Percentiles rank a stretch among this genome's conserved stretches.
Evolutionary conservation across 2,888 invertebrate genomes (phyloP).

Genomic region (Drosophila acutilabella): DNA sequence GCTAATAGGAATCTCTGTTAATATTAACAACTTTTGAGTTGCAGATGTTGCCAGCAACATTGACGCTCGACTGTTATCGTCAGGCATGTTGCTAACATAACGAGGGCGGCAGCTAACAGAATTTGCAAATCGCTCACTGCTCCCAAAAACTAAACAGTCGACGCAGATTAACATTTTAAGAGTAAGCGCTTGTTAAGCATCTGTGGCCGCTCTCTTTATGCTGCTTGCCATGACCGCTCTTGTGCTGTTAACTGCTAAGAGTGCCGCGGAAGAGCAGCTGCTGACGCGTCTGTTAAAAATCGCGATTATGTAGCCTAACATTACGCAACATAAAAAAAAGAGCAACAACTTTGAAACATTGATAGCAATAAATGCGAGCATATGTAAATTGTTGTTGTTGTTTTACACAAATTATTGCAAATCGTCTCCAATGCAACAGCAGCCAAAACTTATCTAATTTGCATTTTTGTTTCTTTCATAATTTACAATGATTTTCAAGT

Average conservation of each 20-base stretch:
- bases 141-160: slow-evolving; percentile 10
- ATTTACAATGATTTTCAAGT: slow-evolving; percentile 16
- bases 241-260: slow-evolving; percentile 57
- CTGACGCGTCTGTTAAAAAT: slow-evolving; percentile 61
- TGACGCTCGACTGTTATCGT: slow-evolving; percentile 14
- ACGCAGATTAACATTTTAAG: slow-evolving; percentile 32
- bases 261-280: slow-evolving; percentile 37
- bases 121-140: slow-evolving; percentile 21
- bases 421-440: slow-evolving; percentile 6
- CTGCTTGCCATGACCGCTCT: slow-evolving; percentile 30
- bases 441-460: slow-evolving; percentile 40
- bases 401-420: slow-evolving; percentile 61
- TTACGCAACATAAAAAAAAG: slow-evolving; percentile 76
- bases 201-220: not conserved
- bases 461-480: slow-evolving; percentile 41
- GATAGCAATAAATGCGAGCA: slow-evolving; percentile 40
- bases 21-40: not conserved
- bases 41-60: slow-evolving; percentile 22
- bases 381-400: slow-evolving; percentile 40
- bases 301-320: slow-evolving; percentile 79
- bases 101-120: slow-evolving; percentile 11
- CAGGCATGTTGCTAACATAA: slow-evolving; percentile 18
- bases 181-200: slow-evolving; percentile 4
- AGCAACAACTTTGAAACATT: slow-evolving; percentile 43
- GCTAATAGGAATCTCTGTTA: not conserved